Conservation (phyloP, 2,888 invertebrate species). For the Leucophenga maculata region DNA sequence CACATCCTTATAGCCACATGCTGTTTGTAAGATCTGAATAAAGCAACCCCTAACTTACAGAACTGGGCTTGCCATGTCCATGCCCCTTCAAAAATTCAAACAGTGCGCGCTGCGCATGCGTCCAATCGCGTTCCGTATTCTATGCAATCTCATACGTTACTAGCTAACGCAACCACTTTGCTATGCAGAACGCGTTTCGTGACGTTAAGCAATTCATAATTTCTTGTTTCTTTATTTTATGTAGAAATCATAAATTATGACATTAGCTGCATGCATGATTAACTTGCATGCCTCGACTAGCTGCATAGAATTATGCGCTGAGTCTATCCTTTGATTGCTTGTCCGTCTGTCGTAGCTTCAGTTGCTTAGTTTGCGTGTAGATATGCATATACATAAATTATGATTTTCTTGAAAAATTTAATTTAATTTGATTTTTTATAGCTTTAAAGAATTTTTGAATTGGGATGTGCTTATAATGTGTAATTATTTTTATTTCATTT, state of each 20-base stretch:
- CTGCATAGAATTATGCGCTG: slow-evolving; percentile 11
- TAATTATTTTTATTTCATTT: background rate
- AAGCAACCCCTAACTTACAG: background rate
- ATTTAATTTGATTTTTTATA: slow-evolving; percentile 5
- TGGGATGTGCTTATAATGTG: background rate
- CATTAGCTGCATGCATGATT: slow-evolving; percentile 14
- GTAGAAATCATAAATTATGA: slow-evolving; percentile 9
- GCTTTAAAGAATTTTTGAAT: background rate
- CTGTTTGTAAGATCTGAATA: background rate
- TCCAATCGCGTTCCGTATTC: background rate
- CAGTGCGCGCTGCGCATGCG: background rate
- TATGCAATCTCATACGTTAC: no score
- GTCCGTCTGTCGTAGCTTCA: background rate
- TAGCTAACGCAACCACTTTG: no score
- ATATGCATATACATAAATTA: background rate
- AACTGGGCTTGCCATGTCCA: background rate
- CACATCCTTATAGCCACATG: slow-evolving; percentile 2
- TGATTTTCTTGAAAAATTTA: background rate
- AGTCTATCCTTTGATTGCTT: background rate
- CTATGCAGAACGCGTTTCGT: slow-evolving; percentile 13
- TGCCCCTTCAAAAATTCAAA: background rate
- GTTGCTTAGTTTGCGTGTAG: background rate
- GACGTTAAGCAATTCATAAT: slow-evolving; percentile 4
- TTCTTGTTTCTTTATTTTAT: background rate
- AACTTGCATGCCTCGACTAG: background rate